A percentile compares a stretch with the other conserved stretches of the same genome.
Evolutionary conservation across 30 jellyfish, hydroid and myxozoan genomes (phyloP).

Genomic region (Chrysaora quinquecirrha): DNA sequence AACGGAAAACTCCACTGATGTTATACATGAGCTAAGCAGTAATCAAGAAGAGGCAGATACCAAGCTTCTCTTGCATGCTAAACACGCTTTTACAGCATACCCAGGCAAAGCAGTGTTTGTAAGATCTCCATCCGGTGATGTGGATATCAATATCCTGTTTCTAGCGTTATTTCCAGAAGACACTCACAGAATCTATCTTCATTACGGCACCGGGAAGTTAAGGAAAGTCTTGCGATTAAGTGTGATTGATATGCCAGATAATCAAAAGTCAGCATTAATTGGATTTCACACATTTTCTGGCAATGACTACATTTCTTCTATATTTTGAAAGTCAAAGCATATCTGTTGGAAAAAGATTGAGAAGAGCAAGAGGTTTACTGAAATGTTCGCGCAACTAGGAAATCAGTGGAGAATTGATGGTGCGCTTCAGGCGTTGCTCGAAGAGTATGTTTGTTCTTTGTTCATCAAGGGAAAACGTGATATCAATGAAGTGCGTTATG

Average conservation of each 20-base stretch:
- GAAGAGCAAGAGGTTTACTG: slow-evolving; percentile 16
- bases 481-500: too few species aligned
- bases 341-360: slow-evolving; percentile 27
- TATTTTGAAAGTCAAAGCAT: slow-evolving; percentile 32
- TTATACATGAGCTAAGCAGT: slow-evolving; percentile 39
- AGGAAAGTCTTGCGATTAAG: slow-evolving; percentile 25
- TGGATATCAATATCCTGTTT: slow-evolving; percentile 46
- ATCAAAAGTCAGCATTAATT: slow-evolving; percentile 28
- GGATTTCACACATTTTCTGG: slow-evolving; percentile 27
- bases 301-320: slow-evolving; percentile 11
- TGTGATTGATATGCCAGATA: slow-evolving; percentile 8
- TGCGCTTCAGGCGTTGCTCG: too few species aligned
- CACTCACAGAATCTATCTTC: slow-evolving; percentile 14
- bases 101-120: slow-evolving; percentile 39
- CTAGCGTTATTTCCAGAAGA: slow-evolving; percentile 34
- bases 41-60: slow-evolving; percentile 56
- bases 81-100: slow-evolving; percentile 23
- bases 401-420: not conserved
- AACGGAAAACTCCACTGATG: slow-evolving; percentile 6
- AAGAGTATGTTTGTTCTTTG: too few species aligned
- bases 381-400: not conserved
- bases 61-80: slow-evolving; percentile 48
- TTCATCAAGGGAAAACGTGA: too few species aligned
- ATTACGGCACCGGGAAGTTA: slow-evolving; percentile 42
- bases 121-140: slow-evolving; percentile 56